Evolutionary conservation across 2,888 invertebrate species (phyloP).

Genomic region (Uropetala carovei): DNA sequence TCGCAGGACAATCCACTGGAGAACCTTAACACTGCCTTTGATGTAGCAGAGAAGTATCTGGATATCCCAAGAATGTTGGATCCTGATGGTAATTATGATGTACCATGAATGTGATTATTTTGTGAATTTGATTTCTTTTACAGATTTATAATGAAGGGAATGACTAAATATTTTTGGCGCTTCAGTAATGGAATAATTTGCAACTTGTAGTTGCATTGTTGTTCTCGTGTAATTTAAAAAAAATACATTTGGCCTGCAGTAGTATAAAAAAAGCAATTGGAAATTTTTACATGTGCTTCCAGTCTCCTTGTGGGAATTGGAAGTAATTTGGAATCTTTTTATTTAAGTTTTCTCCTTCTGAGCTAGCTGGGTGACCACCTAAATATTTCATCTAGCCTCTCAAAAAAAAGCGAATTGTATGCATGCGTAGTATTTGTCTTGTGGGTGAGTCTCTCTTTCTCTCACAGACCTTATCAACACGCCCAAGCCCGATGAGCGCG

Average conservation of each 20-base stretch:
- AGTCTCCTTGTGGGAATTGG: too few relatives aligned
- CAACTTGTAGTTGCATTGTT: background rate
- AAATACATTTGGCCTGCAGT: background rate
- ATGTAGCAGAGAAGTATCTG: conserved; percentile 99
- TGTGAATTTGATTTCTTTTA: conserved; percentile 18
- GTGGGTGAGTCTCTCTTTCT: conserved; percentile 61
- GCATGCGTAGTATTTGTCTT: conserved; percentile 40
- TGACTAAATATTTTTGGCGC: too few relatives aligned
- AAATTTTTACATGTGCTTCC: too few relatives aligned
- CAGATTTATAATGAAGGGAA: background rate
- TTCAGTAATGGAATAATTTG: too few relatives aligned
- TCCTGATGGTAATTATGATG: conserved; percentile 90
- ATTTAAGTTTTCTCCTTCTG: background rate
- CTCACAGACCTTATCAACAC: conserved; percentile 98
- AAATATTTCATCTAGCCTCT: background rate
- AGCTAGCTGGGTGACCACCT: background rate
- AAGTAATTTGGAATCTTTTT: background rate
- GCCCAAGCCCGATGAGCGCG: conserved; percentile 99
- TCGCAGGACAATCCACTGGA: conserved; percentile 95
- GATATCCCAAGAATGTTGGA: conserved; percentile 99
- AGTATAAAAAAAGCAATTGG: too few relatives aligned
- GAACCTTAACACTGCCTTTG: conserved; percentile 99
- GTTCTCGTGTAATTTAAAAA: background rate
- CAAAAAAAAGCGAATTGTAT: background rate
- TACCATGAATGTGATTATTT: background rate